Evolutionary conservation across 2,797 vertebrate genomes (phyloP).

Genomic region (Margarornis squamiger): DNA sequence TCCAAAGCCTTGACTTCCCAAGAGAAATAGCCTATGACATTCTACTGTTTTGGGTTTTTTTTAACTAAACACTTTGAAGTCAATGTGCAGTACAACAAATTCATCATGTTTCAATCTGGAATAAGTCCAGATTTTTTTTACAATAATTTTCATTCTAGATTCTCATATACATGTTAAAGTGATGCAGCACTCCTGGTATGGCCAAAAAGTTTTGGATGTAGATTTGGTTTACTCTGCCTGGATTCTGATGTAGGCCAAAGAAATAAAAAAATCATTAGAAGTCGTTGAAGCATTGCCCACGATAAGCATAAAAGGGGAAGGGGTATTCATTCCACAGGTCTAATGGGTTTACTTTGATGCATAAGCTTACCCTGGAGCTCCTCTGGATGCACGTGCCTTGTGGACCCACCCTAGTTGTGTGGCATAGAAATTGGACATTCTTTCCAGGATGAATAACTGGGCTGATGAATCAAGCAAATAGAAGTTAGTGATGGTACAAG

Average conservation of each 20-base stretch:
- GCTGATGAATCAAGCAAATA: background rate
- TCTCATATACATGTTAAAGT: background rate
- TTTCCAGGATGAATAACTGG: constrained; percentile 33
- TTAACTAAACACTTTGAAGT: background rate
- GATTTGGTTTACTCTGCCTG: background rate
- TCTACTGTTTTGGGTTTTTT: background rate
- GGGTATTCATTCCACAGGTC: background rate
- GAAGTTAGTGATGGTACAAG: background rate
- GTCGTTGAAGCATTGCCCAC: background rate
- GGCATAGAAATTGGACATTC: constrained; percentile 4
- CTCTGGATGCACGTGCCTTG: background rate
- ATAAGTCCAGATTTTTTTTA: background rate
- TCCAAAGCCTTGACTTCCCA: background rate
- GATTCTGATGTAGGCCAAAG: background rate
- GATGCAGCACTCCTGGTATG: background rate
- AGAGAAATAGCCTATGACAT: background rate
- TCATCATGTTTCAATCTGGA: too few species aligned
- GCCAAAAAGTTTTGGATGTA: background rate
- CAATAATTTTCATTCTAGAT: background rate
- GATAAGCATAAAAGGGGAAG: background rate
- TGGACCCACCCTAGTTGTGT: constrained; percentile 42
- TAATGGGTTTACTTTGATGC: background rate
- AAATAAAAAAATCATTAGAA: background rate
- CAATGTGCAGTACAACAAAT: background rate
- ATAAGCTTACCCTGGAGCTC: background rate